These are phyloP conservation scores for rabbit (Oryctolagus cuniculus) DNA, from an alignment of 2,113 vertebrate species.

Conservation along the genomic window DNA sequence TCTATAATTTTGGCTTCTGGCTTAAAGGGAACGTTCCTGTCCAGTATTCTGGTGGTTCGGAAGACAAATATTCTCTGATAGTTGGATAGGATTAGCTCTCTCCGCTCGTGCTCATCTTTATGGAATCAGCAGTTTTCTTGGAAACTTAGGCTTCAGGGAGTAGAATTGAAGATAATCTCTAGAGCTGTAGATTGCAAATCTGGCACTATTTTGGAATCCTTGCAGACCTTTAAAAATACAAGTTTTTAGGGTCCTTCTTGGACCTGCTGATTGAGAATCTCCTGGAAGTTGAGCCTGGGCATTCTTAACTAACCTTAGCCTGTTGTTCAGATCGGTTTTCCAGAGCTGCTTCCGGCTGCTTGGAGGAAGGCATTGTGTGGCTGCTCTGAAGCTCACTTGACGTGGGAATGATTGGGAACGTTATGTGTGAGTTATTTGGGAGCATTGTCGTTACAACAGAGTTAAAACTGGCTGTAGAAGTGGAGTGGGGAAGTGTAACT, in stretches of 20 bases:
- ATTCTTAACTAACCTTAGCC: neutral
- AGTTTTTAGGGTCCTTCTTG: neutral
- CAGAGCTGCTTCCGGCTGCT: neutral
- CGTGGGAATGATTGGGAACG: neutral
- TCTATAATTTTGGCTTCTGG: conserved; percentile 8
- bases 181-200: conserved; percentile 23
- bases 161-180: conserved; percentile 38
- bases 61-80: conserved; percentile 25
- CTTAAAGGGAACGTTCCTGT: conserved; percentile 45
- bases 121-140: conserved; percentile 46
- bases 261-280: conserved; percentile 16
- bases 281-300: neutral
- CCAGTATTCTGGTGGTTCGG: conserved; percentile 18
- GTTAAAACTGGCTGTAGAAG: neutral
- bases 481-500: neutral
- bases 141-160: neutral
- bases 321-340: neutral
- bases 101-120: neutral
- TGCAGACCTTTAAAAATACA: conserved; percentile 21
- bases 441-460: neutral
- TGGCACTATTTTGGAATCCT: neutral
- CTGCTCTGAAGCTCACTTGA: neutral
- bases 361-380: neutral
- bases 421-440: neutral
- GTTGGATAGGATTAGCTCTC: conserved; percentile 24